Percentiles rank a stretch among this genome's conserved stretches.
phyloP scores from a whole-genome alignment of 2,888 invertebrate genomes.

The Clunio marinus region DNA sequence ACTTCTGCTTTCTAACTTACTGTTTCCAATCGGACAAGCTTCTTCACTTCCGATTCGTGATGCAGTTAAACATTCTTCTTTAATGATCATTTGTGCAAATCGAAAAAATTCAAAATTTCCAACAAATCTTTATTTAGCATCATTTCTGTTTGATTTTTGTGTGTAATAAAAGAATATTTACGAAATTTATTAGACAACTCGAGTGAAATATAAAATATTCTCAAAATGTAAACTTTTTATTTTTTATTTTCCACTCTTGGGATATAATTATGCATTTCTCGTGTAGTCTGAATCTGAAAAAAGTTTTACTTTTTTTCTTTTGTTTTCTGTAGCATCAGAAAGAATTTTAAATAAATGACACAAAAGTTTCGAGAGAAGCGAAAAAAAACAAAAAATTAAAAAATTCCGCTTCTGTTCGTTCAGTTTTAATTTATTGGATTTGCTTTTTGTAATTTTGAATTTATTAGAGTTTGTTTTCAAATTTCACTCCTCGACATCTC shows the following conservation, averaged over 20 bases:
- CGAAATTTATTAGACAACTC: conserved; percentile 17
- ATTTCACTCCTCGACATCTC: too few relatives aligned
- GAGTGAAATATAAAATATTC: conserved; percentile 6
- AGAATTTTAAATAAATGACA: conserved; percentile 1
- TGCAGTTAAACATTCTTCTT: too few relatives aligned
- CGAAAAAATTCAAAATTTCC: too few relatives aligned
- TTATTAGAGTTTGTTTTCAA: too few relatives aligned
- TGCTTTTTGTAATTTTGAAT: too few relatives aligned
- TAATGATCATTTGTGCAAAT: too few relatives aligned
- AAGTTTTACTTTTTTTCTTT: not conserved
- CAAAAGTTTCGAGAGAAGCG: conserved; percentile 16
- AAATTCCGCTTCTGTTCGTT: not conserved
- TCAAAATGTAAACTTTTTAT: not conserved
- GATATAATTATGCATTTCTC: not conserved
- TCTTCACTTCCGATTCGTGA: too few relatives aligned
- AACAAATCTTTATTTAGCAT: too few relatives aligned
- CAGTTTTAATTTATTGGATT: conserved; percentile 5
- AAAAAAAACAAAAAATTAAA: too few relatives aligned
- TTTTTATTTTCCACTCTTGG: not conserved
- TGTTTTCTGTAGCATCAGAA: not conserved
- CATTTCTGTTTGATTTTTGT: not conserved
- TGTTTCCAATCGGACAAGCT: too few relatives aligned
- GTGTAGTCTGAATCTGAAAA: not conserved
- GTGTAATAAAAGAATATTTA: conserved; percentile 19
- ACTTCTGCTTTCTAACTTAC: too few relatives aligned